Evolutionary conservation across 2,113 vertebrate species (phyloP).

Genomic region (Plestiodon gilberti): DNA sequence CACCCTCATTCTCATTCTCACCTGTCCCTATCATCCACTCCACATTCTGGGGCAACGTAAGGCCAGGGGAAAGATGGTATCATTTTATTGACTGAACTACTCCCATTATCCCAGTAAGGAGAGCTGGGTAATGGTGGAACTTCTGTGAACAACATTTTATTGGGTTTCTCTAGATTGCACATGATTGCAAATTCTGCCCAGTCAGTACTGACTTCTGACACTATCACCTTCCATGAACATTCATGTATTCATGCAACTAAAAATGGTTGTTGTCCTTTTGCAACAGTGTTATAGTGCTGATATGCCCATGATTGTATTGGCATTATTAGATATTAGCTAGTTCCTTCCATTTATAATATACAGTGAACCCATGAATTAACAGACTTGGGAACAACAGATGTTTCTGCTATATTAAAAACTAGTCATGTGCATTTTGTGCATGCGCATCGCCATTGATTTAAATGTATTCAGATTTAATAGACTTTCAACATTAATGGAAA

Average conservation of each 20-base stretch:
- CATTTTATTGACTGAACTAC: neutral
- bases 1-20: neutral
- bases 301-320: neutral
- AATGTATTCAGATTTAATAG: no score
- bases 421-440: no score
- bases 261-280: neutral
- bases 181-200: neutral
- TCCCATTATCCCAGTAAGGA: neutral
- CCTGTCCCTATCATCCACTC: neutral
- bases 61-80: neutral
- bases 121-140: no score
- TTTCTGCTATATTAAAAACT: no score
- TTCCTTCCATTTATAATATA: no score
- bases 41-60: neutral
- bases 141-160: no score
- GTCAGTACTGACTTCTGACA: neutral
- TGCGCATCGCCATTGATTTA: no score
- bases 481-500: no score
- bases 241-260: neutral
- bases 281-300: neutral
- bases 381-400: no score
- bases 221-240: neutral
- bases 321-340: neutral
- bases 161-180: neutral
- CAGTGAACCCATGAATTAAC: no score